phyloP scores from a whole-genome alignment of 2,113 vertebrate genomes.

The Psammodynastes pulverulentus region DNA sequence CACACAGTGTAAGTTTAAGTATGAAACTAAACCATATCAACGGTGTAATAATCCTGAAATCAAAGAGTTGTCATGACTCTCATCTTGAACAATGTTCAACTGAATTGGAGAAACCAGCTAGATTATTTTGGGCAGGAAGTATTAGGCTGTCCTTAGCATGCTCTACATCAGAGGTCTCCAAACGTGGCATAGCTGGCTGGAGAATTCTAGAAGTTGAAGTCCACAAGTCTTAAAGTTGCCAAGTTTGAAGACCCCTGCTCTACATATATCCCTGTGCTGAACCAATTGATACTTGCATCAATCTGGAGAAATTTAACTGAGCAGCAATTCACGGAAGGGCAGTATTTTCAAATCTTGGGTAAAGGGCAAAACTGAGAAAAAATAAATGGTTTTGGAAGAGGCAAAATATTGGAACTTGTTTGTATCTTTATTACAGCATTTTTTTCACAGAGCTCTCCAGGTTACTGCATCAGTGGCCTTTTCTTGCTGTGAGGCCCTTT shows the following conservation, averaged over 20 bases:
- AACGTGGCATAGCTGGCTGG: too few species aligned
- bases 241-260: too few species aligned
- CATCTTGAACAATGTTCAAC: background rate
- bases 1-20: background rate
- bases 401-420: background rate
- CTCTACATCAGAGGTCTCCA: too few species aligned
- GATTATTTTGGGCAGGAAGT: background rate
- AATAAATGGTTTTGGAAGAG: background rate
- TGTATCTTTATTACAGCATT: background rate
- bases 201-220: too few species aligned
- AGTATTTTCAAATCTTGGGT: background rate
- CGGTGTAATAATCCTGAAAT: background rate
- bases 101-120: background rate
- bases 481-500: background rate
- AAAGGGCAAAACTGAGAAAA: background rate
- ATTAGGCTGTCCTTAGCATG: background rate
- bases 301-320: background rate
- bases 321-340: background rate
- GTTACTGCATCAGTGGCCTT: background rate
- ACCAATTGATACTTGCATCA: background rate
- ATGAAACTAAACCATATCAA: background rate
- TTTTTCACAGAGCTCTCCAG: background rate
- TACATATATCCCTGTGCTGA: background rate
- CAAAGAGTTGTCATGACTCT: background rate
- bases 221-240: too few species aligned